Evolutionary conservation across 2,113 vertebrate species (phyloP), one percentile per base, ranked within the genome.

Genomic region (Lota lota): DNA sequence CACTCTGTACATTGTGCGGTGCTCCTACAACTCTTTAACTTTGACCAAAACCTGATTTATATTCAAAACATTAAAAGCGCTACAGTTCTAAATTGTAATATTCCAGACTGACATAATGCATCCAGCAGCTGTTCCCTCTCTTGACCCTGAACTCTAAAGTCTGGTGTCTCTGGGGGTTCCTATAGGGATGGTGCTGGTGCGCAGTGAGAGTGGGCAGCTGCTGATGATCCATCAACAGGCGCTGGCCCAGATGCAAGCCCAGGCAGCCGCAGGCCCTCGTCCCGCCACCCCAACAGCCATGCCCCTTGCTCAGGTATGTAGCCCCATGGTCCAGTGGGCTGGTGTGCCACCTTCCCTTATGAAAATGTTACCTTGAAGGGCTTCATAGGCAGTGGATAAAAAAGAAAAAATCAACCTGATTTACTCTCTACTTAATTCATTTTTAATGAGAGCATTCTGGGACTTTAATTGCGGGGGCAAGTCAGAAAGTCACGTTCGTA

Each of bases 201-300:
- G 95, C 22, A 98, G 95, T 12, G 95, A 99, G 84, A 95, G 92
- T 0, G 97, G 97, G 69, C 97, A 98, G 91, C 79, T 99, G 86
- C 78, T 99, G 82, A 92, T 99, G 95, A 96, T 99, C 75, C 95
- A 94, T 63, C 97, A 98, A 85, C 97, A 99, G 84, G 90, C 96
- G 64, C 79, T 99, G 84, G 96, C 95, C 0, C 97, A 99, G 85
- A 96, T 98, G 93, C 96, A 99, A n/a, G 53, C 53, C 53, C 95
- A 96, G 79, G 93, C 90, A 50, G 88, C 91, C 78, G 91, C 95
- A 91, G 90, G 92, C 54, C 92, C 95, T 74, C 93, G 95, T 60
- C 91, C 95, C 64, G 89, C 94, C 33, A 93, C 95, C 21, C 95
- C 96, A 1, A 93, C 93, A 62, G 96, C 82, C 81, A 90, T 94